Base-by-base conservation (phyloP, 2,797 vertebrate species). In the Eleutherodactylus coqui region DNA sequence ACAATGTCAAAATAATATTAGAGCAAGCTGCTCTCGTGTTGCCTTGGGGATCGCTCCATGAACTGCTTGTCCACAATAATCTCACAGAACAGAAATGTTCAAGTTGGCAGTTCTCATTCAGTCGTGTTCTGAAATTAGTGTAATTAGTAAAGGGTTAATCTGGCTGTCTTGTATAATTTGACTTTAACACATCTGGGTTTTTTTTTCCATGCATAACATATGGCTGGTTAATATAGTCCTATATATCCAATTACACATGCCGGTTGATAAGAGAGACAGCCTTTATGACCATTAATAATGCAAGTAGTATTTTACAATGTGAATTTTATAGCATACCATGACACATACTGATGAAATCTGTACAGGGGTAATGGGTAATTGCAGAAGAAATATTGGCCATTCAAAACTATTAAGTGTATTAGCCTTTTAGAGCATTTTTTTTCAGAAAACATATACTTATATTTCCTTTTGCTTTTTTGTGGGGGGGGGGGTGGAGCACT, bases 1-100 rank as follows among this genome's bases (percentile, higher is more conserved):
- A 13, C 36, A 24, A 41, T 72, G 69, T 43, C 69, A 72, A 38
- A 72, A 72, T 72, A 72, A 72, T 72, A 72, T n/a, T n/a, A 41
- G 8, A 43, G 9, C 36, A 72, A 43, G 21, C 69, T 43, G 36
- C 38, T 0, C 69, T 43, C 36, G 27, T 72, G 21, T 34, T 72
- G 69, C 69, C 69, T 72, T 41, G 69, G 38, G 69, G 69, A 72
- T 4, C 10, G 9, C 21, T 43, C 21, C 8, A n/a, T 13, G 67
- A 72, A 43, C 4, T 43, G 24, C 38, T 24, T 72, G 69, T 72
- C 69, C 24, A 72, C 21, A 41, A 43, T 5, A 27, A 72, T 72
- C 64, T 69, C 7, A 8, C 2, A 0, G 8, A 72, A 72, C 21
- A 43, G 38, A 43, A 41, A 72, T 43, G 19, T 43, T 72, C 69